Conservation (phyloP, 2,797 vertebrate species). For the Sebastes oblongus region DNA sequence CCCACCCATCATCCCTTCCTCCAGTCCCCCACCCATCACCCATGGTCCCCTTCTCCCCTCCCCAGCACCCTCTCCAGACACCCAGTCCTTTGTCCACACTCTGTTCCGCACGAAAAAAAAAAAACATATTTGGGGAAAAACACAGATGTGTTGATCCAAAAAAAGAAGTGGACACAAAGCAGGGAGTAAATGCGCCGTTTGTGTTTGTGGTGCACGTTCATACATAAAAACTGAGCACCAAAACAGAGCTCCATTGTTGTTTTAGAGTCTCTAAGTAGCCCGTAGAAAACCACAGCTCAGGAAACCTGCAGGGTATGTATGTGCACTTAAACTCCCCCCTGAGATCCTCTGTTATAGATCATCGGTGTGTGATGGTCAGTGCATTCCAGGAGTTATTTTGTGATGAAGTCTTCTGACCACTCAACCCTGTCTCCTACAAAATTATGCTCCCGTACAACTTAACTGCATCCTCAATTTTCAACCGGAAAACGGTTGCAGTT, state of each 20-base stretch:
- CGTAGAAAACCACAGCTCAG: conserved; percentile 13
- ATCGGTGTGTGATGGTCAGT: neutral
- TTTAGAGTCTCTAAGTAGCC: conserved; percentile 2
- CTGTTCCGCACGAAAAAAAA: conserved; percentile 54
- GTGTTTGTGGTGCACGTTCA: neutral
- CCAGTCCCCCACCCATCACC: conserved; percentile 47
- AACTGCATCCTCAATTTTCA: neutral
- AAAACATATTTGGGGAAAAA: conserved; percentile 61
- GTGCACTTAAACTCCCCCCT: neutral
- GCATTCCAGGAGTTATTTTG: neutral
- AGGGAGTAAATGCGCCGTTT: conserved; percentile 7
- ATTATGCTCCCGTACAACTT: neutral
- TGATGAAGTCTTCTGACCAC: neutral
- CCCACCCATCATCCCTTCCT: conserved; percentile 58
- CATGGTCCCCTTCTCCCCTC: conserved; percentile 46
- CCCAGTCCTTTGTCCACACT: conserved; percentile 79
- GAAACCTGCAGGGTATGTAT: neutral
- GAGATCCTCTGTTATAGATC: neutral
- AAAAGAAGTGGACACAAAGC: conserved; percentile 46
- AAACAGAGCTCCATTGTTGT: conserved; percentile 37
- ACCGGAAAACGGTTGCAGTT: rapidly evolving
- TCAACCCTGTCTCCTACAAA: neutral
- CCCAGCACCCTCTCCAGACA: conserved; percentile 71
- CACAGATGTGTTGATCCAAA: conserved; percentile 61
- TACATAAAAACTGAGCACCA: neutral